Evolutionary conservation across 2,113 vertebrate genomes (phyloP).

Genomic region (Pelecanus crispus): DNA sequence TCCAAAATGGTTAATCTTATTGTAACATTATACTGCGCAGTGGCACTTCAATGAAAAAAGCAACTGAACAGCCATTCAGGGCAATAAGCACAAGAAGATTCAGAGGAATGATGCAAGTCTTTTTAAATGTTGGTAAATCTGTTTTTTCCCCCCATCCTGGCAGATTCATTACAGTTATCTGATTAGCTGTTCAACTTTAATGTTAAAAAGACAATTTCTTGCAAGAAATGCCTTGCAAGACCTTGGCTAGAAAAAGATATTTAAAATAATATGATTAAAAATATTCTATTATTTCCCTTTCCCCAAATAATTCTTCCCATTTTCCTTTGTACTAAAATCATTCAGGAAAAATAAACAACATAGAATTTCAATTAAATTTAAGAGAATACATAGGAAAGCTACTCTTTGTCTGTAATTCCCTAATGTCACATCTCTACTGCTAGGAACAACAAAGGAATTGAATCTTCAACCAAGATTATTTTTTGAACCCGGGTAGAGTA

Average conservation of each 20-base stretch:
- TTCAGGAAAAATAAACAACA: background rate
- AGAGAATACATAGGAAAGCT: background rate
- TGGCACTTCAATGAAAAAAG: background rate
- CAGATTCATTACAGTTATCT: background rate
- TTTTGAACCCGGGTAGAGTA: background rate
- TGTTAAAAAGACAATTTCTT: background rate
- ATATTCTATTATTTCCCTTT: background rate
- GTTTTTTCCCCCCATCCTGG: background rate
- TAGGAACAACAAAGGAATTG: background rate
- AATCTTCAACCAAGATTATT: background rate
- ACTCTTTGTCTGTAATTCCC: background rate
- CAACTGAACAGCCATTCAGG: background rate
- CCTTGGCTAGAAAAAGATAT: background rate
- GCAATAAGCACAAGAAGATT: background rate
- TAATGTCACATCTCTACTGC: background rate
- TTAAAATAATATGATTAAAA: background rate
- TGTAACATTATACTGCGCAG: background rate
- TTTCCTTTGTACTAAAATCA: background rate
- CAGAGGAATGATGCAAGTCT: background rate
- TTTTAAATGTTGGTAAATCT: background rate
- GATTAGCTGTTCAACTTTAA: slow-evolving; percentile 24
- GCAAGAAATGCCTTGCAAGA: background rate
- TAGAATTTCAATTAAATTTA: background rate
- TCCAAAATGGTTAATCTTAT: background rate
- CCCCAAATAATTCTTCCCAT: background rate